phyloP scores from a whole-genome alignment of 2,797 vertebrate genomes.

The Brachyalestes nurse region DNA sequence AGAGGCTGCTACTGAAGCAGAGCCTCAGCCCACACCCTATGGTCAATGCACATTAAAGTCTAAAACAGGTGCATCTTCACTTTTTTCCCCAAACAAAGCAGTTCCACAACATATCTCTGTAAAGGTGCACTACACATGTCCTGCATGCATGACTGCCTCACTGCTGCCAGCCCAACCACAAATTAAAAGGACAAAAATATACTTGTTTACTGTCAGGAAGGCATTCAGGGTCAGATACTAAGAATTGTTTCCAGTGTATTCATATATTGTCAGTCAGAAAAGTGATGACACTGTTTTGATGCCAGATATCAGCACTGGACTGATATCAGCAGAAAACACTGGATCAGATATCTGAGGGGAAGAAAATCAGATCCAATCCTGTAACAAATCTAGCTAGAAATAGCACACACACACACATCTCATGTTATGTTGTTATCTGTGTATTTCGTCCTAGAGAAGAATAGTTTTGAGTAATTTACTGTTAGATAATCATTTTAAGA shows the following conservation, averaged over 20 bases:
- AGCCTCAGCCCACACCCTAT: neutral
- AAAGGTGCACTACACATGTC: slow-evolving; percentile 3
- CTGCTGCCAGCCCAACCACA: slow-evolving; percentile 16
- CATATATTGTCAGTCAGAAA: neutral
- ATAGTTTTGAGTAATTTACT: too few species aligned
- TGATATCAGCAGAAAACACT: neutral
- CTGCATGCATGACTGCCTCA: slow-evolving; percentile 3
- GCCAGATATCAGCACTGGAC: neutral
- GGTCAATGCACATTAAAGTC: neutral
- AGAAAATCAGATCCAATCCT: neutral
- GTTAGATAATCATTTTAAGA: too few species aligned
- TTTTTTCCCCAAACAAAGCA: neutral
- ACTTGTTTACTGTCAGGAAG: slow-evolving; percentile 35
- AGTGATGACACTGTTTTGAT: neutral
- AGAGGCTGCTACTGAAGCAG: neutral
- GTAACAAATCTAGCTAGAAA: neutral
- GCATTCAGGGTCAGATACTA: slow-evolving; percentile 16
- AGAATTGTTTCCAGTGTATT: slow-evolving; percentile 33
- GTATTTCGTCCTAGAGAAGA: too few species aligned
- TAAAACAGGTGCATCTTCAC: slow-evolving; percentile 6
- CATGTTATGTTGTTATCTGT: too few species aligned
- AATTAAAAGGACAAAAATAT: slow-evolving; percentile 38
- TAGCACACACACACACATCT: neutral
- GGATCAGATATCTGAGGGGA: neutral
- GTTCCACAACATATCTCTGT: slow-evolving; percentile 2